Evolutionary conservation across 1,140 invertebrate genomes (phyloP).

Genomic region (Luehdorfia chinensis): DNA sequence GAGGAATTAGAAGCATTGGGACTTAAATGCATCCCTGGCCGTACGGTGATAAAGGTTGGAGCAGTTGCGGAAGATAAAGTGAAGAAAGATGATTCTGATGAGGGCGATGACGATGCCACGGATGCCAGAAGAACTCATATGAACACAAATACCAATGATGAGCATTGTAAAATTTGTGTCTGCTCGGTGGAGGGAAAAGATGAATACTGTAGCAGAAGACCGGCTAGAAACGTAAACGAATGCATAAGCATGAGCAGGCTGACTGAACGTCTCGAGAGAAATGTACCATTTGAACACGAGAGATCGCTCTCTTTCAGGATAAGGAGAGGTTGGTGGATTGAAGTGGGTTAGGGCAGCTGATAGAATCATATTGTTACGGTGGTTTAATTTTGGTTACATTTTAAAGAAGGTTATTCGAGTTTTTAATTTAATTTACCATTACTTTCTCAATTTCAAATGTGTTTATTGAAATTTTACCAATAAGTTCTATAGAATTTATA

Average conservation of each 20-base stretch:
- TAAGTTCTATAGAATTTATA: no score
- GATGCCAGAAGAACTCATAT: conserved; percentile 39
- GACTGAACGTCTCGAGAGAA: conserved; percentile 30
- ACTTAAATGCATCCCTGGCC: conserved; percentile 49
- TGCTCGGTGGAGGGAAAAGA: conserved; percentile 55
- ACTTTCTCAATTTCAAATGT: no score
- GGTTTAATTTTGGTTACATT: neutral
- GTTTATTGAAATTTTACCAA: no score
- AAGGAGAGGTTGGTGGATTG: conserved; percentile 48
- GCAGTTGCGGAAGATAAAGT: conserved; percentile 8
- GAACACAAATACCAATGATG: conserved; percentile 32
- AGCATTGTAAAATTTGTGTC: conserved; percentile 49
- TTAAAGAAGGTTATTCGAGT: neutral
- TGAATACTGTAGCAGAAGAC: conserved; percentile 50
- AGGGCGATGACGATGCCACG: conserved; percentile 20
- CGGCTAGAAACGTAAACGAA: conserved; percentile 56
- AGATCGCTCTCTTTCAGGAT: conserved; percentile 45
- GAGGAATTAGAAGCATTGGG: conserved; percentile 25
- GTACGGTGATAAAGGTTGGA: conserved; percentile 43
- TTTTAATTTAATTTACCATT: neutral
- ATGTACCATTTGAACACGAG: conserved; percentile 40
- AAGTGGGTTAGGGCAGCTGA: conserved; percentile 24
- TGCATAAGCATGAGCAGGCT: conserved; percentile 41
- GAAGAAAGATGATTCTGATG: neutral
- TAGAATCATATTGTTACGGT: neutral